Evolutionary conservation across 2,797 vertebrate species (phyloP).

Genomic region (Sphenopsis melanotis): DNA sequence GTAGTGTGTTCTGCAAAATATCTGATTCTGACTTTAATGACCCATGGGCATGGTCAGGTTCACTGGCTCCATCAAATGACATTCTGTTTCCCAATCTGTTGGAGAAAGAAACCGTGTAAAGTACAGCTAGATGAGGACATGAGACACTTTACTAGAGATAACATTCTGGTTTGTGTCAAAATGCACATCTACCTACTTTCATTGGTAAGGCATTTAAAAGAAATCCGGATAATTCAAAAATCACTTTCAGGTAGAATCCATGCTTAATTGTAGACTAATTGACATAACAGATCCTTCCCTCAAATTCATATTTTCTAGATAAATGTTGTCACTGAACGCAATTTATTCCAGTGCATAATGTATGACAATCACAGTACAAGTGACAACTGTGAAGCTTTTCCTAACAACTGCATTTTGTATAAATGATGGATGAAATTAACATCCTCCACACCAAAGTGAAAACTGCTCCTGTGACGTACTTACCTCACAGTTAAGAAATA

Average conservation of each 20-base stretch:
- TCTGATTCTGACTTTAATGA: constrained; percentile 73
- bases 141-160: background rate
- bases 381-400: background rate
- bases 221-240: background rate
- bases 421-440: background rate
- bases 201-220: background rate
- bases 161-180: background rate
- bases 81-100: constrained; percentile 73
- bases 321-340: background rate
- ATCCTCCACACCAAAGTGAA: background rate
- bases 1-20: constrained; percentile 70
- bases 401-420: background rate
- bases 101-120: background rate
- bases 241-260: background rate
- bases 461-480: background rate
- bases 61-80: constrained; percentile 72
- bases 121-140: background rate
- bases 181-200: background rate
- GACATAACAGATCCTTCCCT: background rate
- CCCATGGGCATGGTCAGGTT: constrained; percentile 65
- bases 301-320: background rate
- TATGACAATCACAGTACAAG: background rate
- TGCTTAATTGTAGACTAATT: background rate
- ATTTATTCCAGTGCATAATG: background rate
- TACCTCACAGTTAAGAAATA: background rate